Evolutionary conservation across 2,888 invertebrate species (phyloP), one percentile per base, ranked within the genome.

Genomic region (Temnothorax unifasciatus): DNA sequence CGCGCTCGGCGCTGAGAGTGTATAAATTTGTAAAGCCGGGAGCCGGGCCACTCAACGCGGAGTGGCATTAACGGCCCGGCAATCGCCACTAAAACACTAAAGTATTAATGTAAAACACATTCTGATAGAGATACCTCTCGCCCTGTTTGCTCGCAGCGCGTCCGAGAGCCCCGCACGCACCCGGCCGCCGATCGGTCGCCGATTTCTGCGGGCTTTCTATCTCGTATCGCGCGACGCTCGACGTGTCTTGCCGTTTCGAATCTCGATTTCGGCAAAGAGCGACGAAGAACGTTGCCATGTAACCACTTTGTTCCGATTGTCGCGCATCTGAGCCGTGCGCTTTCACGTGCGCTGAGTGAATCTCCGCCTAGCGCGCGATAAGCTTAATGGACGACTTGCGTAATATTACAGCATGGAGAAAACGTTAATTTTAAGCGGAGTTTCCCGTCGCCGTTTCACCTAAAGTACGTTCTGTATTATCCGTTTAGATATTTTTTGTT

Each of bases 91-190:
- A 92, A 93, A 94, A 94, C 93, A 93, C 94, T 93, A 91, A 92
- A 92, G 94, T 94, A 94, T 94, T 94, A 94, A 94, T 95, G 94
- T 95, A 94, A 94, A 94, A 94, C 94, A 94, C 94, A 94, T 94
- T 93, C 94, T 92, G 94, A 94, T 94, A 94, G 93, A 94, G 94
- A 94, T 94, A 94, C 92, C 92, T 92, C 29, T 81, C 91, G 91
- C 85, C 85, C 73, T 82, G 82, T 57, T 73, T 34, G 84, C 41
- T 75, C 54, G 41, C 64, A 50, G 63, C 63, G n/a, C 57, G 66
- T 57, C 85, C 76, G 54, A 81, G 71, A 59, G 44, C 71, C 64
- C 47, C 29, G 76, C 54, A 57, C 38, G 75, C 50, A 59, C 47
- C 47, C 52, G 64, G 29, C 54, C 44, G 25, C 54, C 50, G 63